Evolutionary conservation across 2,888 invertebrate genomes (phyloP).

Genomic region (Drosophila parthenogenetica): DNA sequence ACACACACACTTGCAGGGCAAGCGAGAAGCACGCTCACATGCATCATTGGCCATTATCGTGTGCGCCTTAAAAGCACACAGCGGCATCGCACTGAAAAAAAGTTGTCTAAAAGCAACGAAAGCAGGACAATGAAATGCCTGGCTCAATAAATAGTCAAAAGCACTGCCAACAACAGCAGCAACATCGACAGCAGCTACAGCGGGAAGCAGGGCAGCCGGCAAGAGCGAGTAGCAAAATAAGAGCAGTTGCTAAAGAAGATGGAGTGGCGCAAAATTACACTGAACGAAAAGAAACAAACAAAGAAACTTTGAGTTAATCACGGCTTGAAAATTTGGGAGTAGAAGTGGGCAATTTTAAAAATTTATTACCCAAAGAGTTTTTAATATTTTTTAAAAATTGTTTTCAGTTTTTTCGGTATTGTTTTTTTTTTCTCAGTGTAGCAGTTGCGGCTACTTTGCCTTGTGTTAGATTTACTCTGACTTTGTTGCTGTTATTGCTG

Average conservation of each 20-base stretch:
- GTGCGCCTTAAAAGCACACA: constrained; percentile 72
- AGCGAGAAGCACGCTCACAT: constrained; percentile 26
- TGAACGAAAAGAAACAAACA: too few relatives aligned
- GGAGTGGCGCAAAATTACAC: background rate
- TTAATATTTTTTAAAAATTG: too few relatives aligned
- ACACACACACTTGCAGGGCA: constrained; percentile 3
- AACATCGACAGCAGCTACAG: constrained; percentile 14
- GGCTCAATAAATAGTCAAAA: constrained; percentile 77
- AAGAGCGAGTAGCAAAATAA: background rate
- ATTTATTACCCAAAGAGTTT: too few relatives aligned
- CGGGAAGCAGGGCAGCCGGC: background rate
- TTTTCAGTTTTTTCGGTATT: too few relatives aligned
- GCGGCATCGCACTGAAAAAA: constrained; percentile 61
- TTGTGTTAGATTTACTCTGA: constrained; percentile 42
- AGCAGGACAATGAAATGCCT: constrained; percentile 76
- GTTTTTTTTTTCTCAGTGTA: background rate
- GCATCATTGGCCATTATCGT: constrained; percentile 76
- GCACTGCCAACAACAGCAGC: constrained; percentile 40
- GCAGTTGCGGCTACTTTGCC: constrained; percentile 32
- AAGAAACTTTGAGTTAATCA: too few relatives aligned
- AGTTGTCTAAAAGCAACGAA: constrained; percentile 73
- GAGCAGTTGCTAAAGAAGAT: background rate
- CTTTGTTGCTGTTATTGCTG: constrained; percentile 55
- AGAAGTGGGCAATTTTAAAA: too few relatives aligned
- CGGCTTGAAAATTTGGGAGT: too few relatives aligned